These are phyloP conservation scores for Gari tellinella DNA, from an alignment of 2,888 invertebrate genomes.

Conservation along the genomic window DNA sequence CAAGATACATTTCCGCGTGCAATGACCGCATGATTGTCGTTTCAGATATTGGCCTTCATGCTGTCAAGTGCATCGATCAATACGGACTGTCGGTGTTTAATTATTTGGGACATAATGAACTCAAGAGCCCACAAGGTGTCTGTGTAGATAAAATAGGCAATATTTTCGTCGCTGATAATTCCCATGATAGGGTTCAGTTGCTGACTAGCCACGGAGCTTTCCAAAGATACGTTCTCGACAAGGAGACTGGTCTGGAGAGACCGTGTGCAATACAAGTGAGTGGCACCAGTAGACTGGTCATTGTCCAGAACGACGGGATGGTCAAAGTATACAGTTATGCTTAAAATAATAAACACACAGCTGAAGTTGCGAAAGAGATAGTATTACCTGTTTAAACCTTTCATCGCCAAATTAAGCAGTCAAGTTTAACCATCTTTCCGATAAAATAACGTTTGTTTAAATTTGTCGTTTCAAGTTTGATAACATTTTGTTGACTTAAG, in stretches of 20 bases:
- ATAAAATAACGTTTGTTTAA: no score
- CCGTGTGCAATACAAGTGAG: slow-evolving; percentile 76
- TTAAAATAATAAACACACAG: no score
- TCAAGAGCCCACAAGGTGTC: slow-evolving; percentile 72
- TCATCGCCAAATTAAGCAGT: no score
- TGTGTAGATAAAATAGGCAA: slow-evolving; percentile 76
- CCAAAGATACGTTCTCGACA: slow-evolving; percentile 71
- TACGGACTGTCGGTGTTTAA: slow-evolving; percentile 65
- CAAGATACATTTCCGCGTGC: slow-evolving; percentile 70
- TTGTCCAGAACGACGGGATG: slow-evolving; percentile 78
- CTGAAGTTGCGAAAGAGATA: no score
- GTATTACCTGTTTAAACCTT: no score
- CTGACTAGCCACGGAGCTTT: slow-evolving; percentile 72
- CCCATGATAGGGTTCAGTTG: slow-evolving; percentile 72
- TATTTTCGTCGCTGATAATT: slow-evolving; percentile 74
- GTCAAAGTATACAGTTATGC: slow-evolving; percentile 73
- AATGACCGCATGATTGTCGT: slow-evolving; percentile 70
- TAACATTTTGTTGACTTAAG: no score
- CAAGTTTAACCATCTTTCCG: no score
- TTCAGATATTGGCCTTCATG: slow-evolving; percentile 68
- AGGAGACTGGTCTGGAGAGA: slow-evolving; percentile 70
- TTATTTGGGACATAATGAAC: slow-evolving; percentile 65
- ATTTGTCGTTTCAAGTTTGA: no score
- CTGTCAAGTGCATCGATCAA: slow-evolving; percentile 65
- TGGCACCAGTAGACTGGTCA: slow-evolving; percentile 68